These are phyloP conservation scores for Luperina nickerlii DNA, from an alignment of 2,888 invertebrate genomes.

Conservation along the genomic window DNA sequence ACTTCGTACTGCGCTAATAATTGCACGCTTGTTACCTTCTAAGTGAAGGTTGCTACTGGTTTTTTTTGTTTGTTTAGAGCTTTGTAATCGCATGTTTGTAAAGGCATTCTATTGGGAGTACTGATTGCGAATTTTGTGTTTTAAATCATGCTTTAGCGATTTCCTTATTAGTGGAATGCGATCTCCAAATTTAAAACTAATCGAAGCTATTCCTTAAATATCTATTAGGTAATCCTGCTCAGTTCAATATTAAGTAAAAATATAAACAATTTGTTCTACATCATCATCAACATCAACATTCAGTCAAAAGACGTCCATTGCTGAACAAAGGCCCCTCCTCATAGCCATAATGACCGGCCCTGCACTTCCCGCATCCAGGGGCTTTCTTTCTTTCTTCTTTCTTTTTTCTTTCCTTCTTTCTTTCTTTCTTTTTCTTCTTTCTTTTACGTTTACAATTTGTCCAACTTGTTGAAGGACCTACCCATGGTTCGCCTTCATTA, in stretches of 20 bases:
- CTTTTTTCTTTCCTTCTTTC: too few relatives aligned
- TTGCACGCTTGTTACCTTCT: conserved; percentile 64
- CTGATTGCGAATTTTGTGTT: not conserved
- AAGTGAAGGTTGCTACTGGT: conserved; percentile 29
- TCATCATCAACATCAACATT: not conserved
- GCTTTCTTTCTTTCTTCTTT: too few relatives aligned
- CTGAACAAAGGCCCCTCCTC: not conserved
- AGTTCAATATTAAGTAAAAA: not conserved
- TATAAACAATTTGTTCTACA: not conserved
- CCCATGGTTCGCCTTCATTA: not conserved
- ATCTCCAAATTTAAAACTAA: not conserved
- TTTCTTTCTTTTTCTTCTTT: too few relatives aligned
- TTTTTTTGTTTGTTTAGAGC: conserved; percentile 26
- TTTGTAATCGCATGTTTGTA: not conserved
- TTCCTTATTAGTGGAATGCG: too few relatives aligned
- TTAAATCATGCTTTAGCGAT: too few relatives aligned
- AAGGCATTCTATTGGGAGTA: not conserved
- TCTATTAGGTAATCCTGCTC: too few relatives aligned
- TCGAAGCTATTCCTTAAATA: not conserved
- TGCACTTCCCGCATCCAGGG: not conserved
- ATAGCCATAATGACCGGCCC: not conserved
- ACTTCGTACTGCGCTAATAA: conserved; percentile 69
- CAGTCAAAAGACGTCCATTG: too few relatives aligned
- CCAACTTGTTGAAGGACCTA: not conserved
- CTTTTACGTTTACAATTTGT: not conserved